Conservation (phyloP, 2,888 invertebrate genomes). For the Drosophila neutralis region DNA sequence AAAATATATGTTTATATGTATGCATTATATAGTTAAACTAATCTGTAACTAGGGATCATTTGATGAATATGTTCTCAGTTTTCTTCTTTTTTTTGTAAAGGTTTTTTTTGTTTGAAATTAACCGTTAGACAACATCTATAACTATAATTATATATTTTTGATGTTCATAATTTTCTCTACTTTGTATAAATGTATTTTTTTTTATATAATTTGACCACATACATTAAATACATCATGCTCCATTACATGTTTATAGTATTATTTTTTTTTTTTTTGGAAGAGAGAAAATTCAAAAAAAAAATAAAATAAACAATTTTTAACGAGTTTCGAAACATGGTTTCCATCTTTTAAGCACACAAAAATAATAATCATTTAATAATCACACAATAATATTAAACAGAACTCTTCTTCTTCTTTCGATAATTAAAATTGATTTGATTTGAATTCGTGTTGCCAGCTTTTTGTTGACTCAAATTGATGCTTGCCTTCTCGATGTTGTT, state of each 20-base stretch:
- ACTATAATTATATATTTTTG: conserved; percentile 48
- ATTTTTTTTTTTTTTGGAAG: conserved; percentile 31
- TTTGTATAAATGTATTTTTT: conserved; percentile 26
- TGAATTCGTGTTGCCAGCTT: conserved; percentile 26
- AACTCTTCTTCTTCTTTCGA: conserved; percentile 17
- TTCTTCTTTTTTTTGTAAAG: conserved; percentile 48
- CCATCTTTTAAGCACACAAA: conserved; percentile 64
- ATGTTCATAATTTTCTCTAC: conserved; percentile 62
- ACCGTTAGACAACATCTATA: conserved; percentile 64
- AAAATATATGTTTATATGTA: conserved; percentile 63
- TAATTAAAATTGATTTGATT: conserved; percentile 36
- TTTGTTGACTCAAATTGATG: conserved; percentile 19
- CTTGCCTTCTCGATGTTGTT: conserved; percentile 26
- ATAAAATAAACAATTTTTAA: conserved; percentile 69
- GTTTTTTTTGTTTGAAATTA: conserved; percentile 45
- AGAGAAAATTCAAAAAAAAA: conserved; percentile 15
- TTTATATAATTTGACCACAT: conserved; percentile 68
- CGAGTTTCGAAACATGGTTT: conserved; percentile 75
- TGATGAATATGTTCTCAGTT: conserved; percentile 78
- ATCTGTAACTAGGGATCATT: conserved; percentile 80
- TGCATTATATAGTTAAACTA: conserved; percentile 73
- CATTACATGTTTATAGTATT: conserved; percentile 23
- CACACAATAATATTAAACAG: conserved; percentile 44
- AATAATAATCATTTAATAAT: conserved; percentile 47
- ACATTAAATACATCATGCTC: conserved; percentile 42